Evolutionary conservation across 2,797 vertebrate species (phyloP), one percentile per base, ranked within the genome.

Genomic region (Pseudochirops corinnae): DNA sequence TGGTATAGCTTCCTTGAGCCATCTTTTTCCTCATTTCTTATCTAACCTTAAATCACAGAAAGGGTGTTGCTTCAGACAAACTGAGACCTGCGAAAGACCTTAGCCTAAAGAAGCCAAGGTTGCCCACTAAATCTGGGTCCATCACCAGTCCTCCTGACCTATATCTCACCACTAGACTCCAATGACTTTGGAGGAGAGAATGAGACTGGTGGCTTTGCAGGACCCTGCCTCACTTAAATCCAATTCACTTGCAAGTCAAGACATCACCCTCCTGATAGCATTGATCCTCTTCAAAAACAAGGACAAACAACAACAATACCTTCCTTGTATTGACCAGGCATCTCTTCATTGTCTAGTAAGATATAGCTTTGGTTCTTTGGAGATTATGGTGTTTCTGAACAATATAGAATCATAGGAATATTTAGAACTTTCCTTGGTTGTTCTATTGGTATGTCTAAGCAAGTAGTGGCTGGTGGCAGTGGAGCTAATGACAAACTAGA

Each of bases 61-160:
- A 6, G 67, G n/a, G 16, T 39, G 67, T n/a, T 74, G n/a, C n/a
- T 33, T 74, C 16, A 18, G 16, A 74, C 16, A 74, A 39, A 74
- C 18, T 39, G n/a, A 74, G 5, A 39, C n/a, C 11, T 7, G 6
- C 6, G n/a, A 74, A 74, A 74, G 28, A 39, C 5, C 67, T 74
- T 74, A 74, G n/a, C 6, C 39, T 74, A 74, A 39, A 74, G 39
- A 74, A 18, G n/a, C 16, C 16, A 24, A 9, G n/a, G 16, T 39
- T 16, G 21, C 2, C n/a, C 0, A 74, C 2, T 74, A n/a, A 18
- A 39, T 21, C 14, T 0, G 0, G 14, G 5, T 5, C 14, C 16
- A n/a, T 74, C 33, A 5, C 1, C 16, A 74, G 18, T 39, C 67
- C n/a, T 74, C 67, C 18, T 39, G n/a, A 74, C n/a, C 31, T 62